These are phyloP conservation scores for Chlorops oryzae DNA, from an alignment of 1,140 invertebrate species.

Conservation along the genomic window DNA sequence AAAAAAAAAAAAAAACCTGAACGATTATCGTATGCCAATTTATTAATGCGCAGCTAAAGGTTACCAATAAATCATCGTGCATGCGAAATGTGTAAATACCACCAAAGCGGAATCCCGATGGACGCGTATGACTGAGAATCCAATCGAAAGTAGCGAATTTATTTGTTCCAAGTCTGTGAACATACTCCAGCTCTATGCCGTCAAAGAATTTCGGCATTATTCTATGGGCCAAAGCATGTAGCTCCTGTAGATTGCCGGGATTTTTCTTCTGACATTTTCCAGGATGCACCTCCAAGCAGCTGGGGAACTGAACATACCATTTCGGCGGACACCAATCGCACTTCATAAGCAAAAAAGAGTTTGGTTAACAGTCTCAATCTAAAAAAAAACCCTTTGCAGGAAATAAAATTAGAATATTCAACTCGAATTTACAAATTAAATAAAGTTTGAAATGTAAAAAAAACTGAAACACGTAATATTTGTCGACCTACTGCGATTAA, in stretches of 20 bases:
- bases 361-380: no score
- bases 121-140: conserved; percentile 33
- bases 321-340: conserved; percentile 17
- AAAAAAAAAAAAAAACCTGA: not conserved
- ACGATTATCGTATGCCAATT: not conserved
- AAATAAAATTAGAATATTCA: no score
- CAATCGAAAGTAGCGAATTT: conserved; percentile 33
- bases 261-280: conserved; percentile 27
- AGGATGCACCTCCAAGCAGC: conserved; percentile 26
- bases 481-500: no score
- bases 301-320: conserved; percentile 18
- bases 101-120: conserved; percentile 40
- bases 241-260: conserved; percentile 36
- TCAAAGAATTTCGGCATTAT: conserved; percentile 44
- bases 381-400: no score
- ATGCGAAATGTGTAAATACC: conserved; percentile 36
- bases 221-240: conserved; percentile 33
- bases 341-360: no score
- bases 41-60: not conserved
- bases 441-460: no score
- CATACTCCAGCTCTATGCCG: conserved; percentile 38
- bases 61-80: conserved; percentile 35
- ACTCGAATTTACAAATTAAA: no score
- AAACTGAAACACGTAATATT: no score
- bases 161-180: conserved; percentile 33